A percentile compares a stretch with the other conserved stretches of the same genome.
phyloP scores from a whole-genome alignment of 2,113 vertebrate species.

The Riparia riparia region DNA sequence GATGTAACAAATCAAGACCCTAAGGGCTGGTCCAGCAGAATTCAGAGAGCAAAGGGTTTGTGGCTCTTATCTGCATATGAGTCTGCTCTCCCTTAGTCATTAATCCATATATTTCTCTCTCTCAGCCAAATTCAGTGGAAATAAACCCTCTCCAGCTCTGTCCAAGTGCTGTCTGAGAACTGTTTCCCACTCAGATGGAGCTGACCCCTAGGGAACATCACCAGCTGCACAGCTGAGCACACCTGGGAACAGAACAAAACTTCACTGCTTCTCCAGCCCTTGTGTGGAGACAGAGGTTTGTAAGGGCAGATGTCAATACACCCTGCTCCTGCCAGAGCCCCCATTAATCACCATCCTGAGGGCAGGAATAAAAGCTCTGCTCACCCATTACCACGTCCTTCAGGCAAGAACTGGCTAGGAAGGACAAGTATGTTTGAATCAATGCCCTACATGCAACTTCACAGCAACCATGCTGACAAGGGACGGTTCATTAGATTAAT shows the following conservation, averaged over 20 bases:
- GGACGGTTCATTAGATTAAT: not conserved
- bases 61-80: not conserved
- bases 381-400: not conserved
- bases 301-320: not conserved
- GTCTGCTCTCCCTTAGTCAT: not conserved
- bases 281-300: fast-evolving
- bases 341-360: not conserved
- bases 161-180: not conserved
- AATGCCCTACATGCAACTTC: not conserved
- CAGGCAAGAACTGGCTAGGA: not conserved
- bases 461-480: not conserved
- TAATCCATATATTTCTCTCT: not conserved
- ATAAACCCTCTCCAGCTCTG: not conserved
- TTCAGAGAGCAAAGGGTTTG: not conserved
- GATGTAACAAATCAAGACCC: not conserved
- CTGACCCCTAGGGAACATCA: not conserved
- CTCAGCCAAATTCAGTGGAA: not conserved
- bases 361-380: constrained; percentile 6
- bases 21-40: not conserved
- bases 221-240: not conserved
- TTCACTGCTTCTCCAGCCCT: not conserved
- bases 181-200: not conserved
- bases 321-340: not conserved
- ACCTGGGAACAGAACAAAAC: not conserved
- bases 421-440: not conserved